phyloP scores from a whole-genome alignment of 37 sponge, comb jelly and placozoan genomes.

The Chondrosia reniformis region DNA sequence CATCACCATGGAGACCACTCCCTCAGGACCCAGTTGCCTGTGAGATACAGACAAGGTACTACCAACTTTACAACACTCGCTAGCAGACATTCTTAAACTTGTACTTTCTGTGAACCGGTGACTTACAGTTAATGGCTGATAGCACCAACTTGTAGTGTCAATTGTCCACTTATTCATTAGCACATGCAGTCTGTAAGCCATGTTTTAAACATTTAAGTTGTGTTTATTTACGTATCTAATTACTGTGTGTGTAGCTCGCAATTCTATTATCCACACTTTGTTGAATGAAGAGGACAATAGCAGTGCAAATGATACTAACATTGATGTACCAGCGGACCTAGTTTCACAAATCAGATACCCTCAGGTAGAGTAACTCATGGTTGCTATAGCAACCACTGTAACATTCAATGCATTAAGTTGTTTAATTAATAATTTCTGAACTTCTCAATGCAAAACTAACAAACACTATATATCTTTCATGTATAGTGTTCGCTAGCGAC shows the following conservation, averaged over 20 bases:
- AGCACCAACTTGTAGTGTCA: no score
- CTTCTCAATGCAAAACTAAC: not conserved
- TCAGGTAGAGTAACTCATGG: not conserved
- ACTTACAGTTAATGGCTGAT: not conserved
- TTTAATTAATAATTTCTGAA: not conserved
- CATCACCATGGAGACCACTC: no score
- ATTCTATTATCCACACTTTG: not conserved
- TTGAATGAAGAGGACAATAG: not conserved
- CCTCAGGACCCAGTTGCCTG: not conserved
- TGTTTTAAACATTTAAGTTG: not conserved
- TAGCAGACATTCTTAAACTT: not conserved
- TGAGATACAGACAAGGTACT: not conserved
- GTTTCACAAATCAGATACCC: not conserved
- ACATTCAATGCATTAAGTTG: not conserved
- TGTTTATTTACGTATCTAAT: not conserved
- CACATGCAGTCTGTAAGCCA: not conserved
- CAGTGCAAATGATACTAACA: not conserved
- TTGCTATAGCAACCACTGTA: not conserved
- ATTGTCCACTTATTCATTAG: no score
- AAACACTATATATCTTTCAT: no score
- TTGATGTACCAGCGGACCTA: not conserved
- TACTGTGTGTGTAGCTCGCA: not conserved
- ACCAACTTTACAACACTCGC: not conserved
- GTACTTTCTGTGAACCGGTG: not conserved
- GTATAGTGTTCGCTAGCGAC: no score